Conservation (phyloP, 1,140 invertebrate genomes). For the Cryptotermes secundus region DNA sequence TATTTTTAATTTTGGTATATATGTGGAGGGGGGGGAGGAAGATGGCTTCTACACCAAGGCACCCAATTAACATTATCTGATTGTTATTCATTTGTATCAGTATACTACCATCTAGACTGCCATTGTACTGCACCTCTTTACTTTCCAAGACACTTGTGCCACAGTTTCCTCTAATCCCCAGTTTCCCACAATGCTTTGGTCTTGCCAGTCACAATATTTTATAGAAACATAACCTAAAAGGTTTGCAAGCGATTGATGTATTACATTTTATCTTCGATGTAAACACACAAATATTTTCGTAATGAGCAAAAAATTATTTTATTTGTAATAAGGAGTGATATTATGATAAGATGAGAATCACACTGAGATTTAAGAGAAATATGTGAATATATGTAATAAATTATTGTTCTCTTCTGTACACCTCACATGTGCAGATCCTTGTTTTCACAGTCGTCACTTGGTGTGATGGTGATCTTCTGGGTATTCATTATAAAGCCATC, state of each 20-base stretch:
- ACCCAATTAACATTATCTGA: too few species aligned
- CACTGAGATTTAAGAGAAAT: slow-evolving; percentile 15
- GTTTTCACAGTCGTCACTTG: slow-evolving; percentile 43
- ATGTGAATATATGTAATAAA: neutral
- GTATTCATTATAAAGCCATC: neutral
- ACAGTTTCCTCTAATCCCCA: too few species aligned
- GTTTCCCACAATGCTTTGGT: too few species aligned
- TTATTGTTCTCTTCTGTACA: slow-evolving; percentile 14
- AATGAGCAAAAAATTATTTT: neutral
- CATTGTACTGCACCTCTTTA: too few species aligned
- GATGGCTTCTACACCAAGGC: too few species aligned
- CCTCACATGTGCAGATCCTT: slow-evolving; percentile 40
- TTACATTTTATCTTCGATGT: neutral
- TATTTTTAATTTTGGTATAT: too few species aligned
- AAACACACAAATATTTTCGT: neutral
- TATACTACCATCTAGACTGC: too few species aligned
- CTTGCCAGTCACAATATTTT: too few species aligned
- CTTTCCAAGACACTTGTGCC: too few species aligned
- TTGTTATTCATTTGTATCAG: too few species aligned
- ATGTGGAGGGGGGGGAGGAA: too few species aligned
- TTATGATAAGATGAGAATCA: slow-evolving; percentile 11
- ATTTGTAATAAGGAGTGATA: neutral
- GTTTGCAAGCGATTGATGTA: neutral
- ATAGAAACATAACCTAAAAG: too few species aligned
- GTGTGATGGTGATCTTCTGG: neutral